Base-by-base conservation (phyloP, 2,797 vertebrate genomes). In the Eulemur mongoz region DNA sequence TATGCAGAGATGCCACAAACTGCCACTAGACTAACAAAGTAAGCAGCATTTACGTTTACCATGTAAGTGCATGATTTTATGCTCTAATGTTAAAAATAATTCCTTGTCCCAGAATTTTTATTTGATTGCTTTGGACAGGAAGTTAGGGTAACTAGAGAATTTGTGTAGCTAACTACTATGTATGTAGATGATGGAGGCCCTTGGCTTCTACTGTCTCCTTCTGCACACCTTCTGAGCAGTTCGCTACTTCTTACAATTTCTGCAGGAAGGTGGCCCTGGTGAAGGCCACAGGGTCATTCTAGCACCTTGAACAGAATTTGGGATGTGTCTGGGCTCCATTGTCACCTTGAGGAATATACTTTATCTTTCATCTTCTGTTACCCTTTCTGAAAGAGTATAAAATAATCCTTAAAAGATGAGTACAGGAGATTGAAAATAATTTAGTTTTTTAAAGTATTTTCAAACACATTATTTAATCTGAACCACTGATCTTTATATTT, bases 51-150 rank as follows among this genome's bases (percentile, higher is more conserved):
- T 94, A 92, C 48, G 45, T 59, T 90, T 59, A 89, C 80, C 61
- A 9, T 61, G 32, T 86, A 45, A 85, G 40, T 48, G 23, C 23
- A 4, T 63, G 78, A 50, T 79, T 93, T 80, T 85, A 27, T 89
- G 59, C 35, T 89, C 73, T 92, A 65, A 54, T 70, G 27, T 96
- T 88, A 63, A 95, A 93, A 79, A 69, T 86, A 88, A 82, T 81
- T 89, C 61, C 45, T 12, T 32, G 61, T 81, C 54, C 15, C 72
- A 81, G 54, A 48, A 50, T 91, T 81, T 94, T 57, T 20, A 32
- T 89, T 88, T 90, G 69, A 43, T 82, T 59, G 10, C 25, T 88
- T 80, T 87, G 32, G 25, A 70, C 30, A 57, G 50, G 57, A 61
- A 11, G 79, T 59, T 54, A 78, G 13, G 22, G 43, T 82, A 63